These are phyloP conservation scores for Poecilia velifera DNA, from an alignment of 2,797 vertebrate genomes.

Conservation along the genomic window DNA sequence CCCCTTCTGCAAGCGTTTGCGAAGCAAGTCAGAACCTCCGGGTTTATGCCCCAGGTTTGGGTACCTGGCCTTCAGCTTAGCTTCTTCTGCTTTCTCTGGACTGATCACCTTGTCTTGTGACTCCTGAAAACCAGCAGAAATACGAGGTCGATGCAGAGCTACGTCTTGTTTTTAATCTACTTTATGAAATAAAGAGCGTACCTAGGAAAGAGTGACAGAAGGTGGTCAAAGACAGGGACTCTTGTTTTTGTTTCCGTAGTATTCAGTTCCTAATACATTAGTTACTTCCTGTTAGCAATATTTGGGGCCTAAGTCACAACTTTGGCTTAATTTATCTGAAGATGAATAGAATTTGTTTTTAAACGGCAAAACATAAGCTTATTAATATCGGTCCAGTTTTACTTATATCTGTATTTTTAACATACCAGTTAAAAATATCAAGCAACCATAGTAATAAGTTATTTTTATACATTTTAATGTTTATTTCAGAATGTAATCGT, in stretches of 20 bases:
- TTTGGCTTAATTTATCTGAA: neutral
- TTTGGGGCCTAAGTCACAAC: neutral
- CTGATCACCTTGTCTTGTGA: conserved; percentile 92
- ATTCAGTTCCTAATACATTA: neutral
- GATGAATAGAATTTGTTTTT: neutral
- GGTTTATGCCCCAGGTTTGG: conserved; percentile 96
- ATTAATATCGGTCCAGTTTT: neutral
- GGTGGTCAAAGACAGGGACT: neutral
- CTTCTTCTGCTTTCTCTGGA: conserved; percentile 96
- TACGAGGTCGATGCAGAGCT: neutral
- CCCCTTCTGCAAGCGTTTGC: conserved; percentile 97
- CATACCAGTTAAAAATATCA: neutral
- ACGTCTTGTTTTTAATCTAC: neutral
- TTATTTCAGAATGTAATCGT: neutral
- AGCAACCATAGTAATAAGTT: neutral
- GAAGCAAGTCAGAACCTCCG: conserved; percentile 95
- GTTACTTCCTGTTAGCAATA: neutral
- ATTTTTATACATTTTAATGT: neutral
- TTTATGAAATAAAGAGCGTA: neutral
- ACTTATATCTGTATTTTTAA: neutral
- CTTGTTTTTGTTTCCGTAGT: neutral
- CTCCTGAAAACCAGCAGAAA: conserved; percentile 81
- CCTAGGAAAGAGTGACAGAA: neutral
- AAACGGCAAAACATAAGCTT: neutral
- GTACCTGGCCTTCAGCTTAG: conserved; percentile 95